Evolutionary conservation across 2,797 vertebrate genomes (phyloP), one percentile per base, ranked within the genome.

Genomic region (Aplochiton taeniatus): DNA sequence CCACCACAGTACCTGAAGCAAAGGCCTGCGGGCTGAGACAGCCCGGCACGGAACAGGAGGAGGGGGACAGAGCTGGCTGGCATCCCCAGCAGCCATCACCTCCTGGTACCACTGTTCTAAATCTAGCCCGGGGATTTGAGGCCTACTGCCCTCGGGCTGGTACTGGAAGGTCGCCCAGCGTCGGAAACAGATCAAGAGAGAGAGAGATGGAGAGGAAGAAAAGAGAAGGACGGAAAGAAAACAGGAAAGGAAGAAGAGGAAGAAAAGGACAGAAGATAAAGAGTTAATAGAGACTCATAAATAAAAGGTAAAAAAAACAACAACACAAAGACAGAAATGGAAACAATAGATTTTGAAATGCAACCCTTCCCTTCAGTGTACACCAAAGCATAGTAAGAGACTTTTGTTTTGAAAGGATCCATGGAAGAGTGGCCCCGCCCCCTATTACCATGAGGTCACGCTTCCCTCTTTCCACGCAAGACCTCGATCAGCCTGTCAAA

Each of bases 51-150:
- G 92, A 81, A 95, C 91, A 76, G 93, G 89, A 64, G 94, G 93
- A 63, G 94, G 90, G 61, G 94, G 90, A 63, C 90, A 91, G 74
- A 92, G 88, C 87, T 87, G 83, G 86, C 89, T 86, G 60, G 85
- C 88, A 81, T 90, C 90, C 85, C 91, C 88, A 82, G 82, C 91
- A 67, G 91, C 86, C 92, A 94, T 93, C 88, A 94, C 87, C 90
- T 95, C 94, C 88, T 93, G 94, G 92, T 96, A 95, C 94, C 94
- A 97, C 83, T 91, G 93, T 89, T 96, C 95, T 95, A 96, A 94
- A 84, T 94, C 94, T 89, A 94, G 80, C 79, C 88, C 88, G 0
- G 91, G 85, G 73, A 87, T 85, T 72, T 89, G 90, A 84, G 85
- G 61, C 31, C 83, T 90, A 66, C 79, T 80, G 80, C 75, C 70